phyloP scores from a whole-genome alignment of 2,113 vertebrate genomes.

The Machaerirhynchus nigripectus region DNA sequence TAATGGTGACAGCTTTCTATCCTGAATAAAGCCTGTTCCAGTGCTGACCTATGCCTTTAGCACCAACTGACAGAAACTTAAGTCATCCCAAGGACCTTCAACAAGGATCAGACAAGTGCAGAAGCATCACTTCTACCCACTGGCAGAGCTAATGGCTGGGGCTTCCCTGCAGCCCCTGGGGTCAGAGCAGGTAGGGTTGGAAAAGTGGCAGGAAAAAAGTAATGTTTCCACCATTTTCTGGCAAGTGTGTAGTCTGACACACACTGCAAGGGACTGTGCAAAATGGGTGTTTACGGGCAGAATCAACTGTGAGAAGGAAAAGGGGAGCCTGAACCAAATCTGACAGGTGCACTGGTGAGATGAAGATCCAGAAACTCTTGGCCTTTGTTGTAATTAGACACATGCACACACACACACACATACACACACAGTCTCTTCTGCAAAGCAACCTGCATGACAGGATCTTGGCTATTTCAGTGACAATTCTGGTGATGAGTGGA shows the following conservation, averaged over 20 bases:
- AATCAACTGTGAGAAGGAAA: background rate
- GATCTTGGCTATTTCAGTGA: background rate
- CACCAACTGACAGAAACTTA: background rate
- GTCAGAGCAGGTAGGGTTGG: background rate
- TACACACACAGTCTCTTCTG: background rate
- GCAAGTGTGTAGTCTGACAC: background rate
- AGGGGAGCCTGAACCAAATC: background rate
- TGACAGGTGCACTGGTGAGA: background rate
- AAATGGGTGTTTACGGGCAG: background rate
- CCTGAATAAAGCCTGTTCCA: background rate
- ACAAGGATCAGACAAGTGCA: accelerated
- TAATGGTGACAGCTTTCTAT: background rate
- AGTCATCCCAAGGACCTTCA: background rate
- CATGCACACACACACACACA: background rate
- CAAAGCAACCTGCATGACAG: background rate
- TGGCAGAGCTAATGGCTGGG: background rate
- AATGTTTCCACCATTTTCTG: background rate
- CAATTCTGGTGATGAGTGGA: background rate
- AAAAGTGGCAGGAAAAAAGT: background rate
- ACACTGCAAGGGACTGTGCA: background rate
- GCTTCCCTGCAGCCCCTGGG: background rate
- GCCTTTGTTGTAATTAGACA: background rate
- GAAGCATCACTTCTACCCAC: background rate
- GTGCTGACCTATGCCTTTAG: background rate
- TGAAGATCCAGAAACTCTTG: background rate